phyloP scores from a whole-genome alignment of 35 echinoderm and acorn worm species.

The Chiridota heheva region DNA sequence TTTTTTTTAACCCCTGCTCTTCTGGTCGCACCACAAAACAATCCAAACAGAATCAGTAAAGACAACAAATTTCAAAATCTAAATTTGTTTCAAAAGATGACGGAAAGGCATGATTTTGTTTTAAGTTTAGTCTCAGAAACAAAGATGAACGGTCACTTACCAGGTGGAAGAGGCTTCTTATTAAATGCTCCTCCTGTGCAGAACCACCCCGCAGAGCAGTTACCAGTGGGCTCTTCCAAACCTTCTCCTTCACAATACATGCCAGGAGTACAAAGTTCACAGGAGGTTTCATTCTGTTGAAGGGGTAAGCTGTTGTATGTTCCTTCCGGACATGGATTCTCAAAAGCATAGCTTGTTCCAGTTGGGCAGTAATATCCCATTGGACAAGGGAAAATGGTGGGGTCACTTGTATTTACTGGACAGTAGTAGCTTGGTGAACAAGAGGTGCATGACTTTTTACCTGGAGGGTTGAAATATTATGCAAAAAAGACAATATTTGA shows the following conservation, averaged over 20 bases:
- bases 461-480: too few species aligned
- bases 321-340: slow-evolving; percentile 89
- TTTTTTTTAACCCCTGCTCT: too few species aligned
- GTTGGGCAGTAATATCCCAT: slow-evolving; percentile 86
- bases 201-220: slow-evolving; percentile 95
- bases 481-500: too few species aligned
- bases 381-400: slow-evolving; percentile 78
- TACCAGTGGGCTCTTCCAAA: slow-evolving; percentile 71
- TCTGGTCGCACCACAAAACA: too few species aligned
- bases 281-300: slow-evolving; percentile 90
- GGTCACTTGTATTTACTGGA: slow-evolving; percentile 94
- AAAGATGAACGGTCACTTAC: slow-evolving; percentile 38
- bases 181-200: slow-evolving; percentile 75
- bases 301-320: slow-evolving; percentile 70
- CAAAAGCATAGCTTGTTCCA: slow-evolving; percentile 65
- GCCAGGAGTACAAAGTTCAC: slow-evolving; percentile 92
- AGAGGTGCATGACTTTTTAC: slow-evolving; percentile 48
- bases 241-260: slow-evolving; percentile 94
- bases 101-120: too few species aligned
- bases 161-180: slow-evolving; percentile 69
- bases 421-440: slow-evolving; percentile 84
- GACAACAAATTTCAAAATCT: too few species aligned
- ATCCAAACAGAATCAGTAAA: too few species aligned
- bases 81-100: too few species aligned
- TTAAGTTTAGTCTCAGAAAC: too few species aligned